These are phyloP conservation scores for Heliconius melpomene DNA, from an alignment of 1,140 invertebrate genomes.

Conservation along the genomic window DNA sequence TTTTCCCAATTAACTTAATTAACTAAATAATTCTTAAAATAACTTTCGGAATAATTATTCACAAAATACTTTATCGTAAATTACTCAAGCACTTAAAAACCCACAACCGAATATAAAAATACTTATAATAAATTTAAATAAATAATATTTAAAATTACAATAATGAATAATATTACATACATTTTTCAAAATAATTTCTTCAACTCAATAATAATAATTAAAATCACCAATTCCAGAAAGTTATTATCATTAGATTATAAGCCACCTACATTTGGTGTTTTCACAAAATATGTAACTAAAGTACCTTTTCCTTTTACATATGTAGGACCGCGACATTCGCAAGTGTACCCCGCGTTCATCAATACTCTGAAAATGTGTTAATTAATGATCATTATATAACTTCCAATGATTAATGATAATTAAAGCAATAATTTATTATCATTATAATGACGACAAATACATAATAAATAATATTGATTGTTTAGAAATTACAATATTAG, in stretches of 20 bases:
- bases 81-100: conserved; percentile 6
- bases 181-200: not conserved
- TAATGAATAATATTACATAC: not conserved
- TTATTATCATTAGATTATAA: not conserved
- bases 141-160: not conserved
- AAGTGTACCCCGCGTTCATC: conserved; percentile 90
- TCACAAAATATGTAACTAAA: conserved; percentile 95
- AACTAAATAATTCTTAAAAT: not conserved
- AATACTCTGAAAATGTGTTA: conserved; percentile 82
- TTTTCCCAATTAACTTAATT: not conserved
- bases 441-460: not conserved
- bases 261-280: conserved; percentile 82
- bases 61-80: no score
- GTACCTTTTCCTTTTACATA: conserved; percentile 97
- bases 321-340: conserved; percentile 93
- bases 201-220: not conserved
- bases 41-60: not conserved
- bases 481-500: no score
- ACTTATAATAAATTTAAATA: not conserved
- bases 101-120: not conserved
- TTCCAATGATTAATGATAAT: not conserved
- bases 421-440: not conserved
- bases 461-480: no score
- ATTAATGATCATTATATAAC: not conserved
- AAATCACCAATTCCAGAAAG: not conserved